Evolutionary conservation across 2,113 vertebrate genomes (phyloP).

Genomic region (Bambusicola thoracicus): DNA sequence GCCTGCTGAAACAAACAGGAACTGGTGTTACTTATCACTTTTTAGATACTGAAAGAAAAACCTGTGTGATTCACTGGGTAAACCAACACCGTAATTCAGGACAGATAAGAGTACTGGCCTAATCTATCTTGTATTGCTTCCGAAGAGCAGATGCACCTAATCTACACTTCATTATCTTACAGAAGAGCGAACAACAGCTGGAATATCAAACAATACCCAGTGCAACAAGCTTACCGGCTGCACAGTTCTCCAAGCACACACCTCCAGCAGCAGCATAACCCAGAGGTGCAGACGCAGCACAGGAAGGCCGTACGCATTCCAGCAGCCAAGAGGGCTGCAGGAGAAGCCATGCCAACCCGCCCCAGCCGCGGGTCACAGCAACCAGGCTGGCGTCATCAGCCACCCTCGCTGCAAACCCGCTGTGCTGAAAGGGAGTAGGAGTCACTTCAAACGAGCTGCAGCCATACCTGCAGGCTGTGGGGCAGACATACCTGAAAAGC

Average conservation of each 20-base stretch:
- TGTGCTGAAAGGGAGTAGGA: conserved; percentile 23
- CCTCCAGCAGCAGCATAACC: background rate
- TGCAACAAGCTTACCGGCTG: background rate
- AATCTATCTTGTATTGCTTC: background rate
- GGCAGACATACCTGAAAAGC: conserved; percentile 61
- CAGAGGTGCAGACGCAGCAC: background rate
- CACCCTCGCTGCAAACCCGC: background rate
- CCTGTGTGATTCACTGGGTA: background rate
- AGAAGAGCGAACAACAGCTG: background rate
- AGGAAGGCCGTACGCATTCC: fast-evolving
- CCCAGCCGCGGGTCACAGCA: background rate
- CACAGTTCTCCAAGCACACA: background rate
- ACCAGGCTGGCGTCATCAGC: background rate
- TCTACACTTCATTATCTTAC: background rate
- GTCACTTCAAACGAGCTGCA: background rate
- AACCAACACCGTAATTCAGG: background rate
- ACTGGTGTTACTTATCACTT: conserved; percentile 26
- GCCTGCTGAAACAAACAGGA: conserved; percentile 65
- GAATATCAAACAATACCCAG: background rate
- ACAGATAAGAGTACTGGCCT: background rate
- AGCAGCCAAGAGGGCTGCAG: background rate
- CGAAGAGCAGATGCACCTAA: background rate
- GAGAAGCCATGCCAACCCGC: background rate
- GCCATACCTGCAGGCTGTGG: conserved; percentile 21
- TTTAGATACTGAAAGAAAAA: background rate